These are phyloP conservation scores for Ceraclea dissimilis DNA, from an alignment of 2,888 invertebrate genomes.

Conservation along the genomic window DNA sequence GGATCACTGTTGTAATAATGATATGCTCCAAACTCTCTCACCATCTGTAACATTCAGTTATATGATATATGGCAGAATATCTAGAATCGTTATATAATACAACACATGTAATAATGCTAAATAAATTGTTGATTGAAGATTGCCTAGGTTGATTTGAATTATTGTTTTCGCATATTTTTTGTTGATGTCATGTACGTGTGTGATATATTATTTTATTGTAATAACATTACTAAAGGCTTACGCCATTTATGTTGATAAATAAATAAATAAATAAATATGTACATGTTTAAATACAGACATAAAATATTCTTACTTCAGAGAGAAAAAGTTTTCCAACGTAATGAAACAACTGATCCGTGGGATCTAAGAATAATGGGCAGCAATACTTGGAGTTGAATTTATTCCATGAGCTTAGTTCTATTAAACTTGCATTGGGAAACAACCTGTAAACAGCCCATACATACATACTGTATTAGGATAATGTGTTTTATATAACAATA, in stretches of 20 bases:
- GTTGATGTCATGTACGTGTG: no score
- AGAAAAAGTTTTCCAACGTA: constrained; percentile 67
- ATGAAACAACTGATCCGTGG: constrained; percentile 68
- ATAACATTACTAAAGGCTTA: no score
- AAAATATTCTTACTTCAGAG: constrained; percentile 55
- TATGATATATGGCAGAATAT: neutral
- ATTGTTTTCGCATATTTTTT: no score
- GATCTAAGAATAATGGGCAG: constrained; percentile 72
- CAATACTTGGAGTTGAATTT: constrained; percentile 66
- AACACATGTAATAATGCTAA: no score
- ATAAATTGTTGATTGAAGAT: no score
- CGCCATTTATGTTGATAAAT: no score
- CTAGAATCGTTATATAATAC: no score
- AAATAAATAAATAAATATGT: no score
- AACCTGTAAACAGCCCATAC: constrained; percentile 48
- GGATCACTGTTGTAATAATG: constrained; percentile 88
- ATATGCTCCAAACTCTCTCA: constrained; percentile 62
- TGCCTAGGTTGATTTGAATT: no score
- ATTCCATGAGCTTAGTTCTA: constrained; percentile 65
- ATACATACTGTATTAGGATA: no score
- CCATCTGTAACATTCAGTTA: constrained; percentile 40
- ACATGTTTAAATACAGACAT: no score
- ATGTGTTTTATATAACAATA: neutral
- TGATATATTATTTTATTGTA: no score
- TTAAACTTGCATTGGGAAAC: constrained; percentile 64